Conservation (phyloP, 2,888 invertebrate species). For the Agonum fuliginosum region DNA sequence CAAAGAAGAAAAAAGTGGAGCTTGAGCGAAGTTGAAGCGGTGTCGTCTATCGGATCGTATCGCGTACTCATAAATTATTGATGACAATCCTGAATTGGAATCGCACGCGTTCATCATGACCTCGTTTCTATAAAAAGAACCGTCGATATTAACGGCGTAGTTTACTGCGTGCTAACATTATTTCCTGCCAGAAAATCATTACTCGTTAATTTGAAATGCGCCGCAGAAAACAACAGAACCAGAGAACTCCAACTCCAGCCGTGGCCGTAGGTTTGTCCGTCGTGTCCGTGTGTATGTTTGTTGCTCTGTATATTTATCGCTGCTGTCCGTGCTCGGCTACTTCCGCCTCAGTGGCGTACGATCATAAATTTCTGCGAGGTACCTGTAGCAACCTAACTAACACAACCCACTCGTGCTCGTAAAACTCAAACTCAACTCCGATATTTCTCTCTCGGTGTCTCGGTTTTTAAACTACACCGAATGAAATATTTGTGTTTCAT, state of each 20-base stretch:
- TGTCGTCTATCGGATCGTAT: slow-evolving; percentile 33
- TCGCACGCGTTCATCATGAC: slow-evolving; percentile 53
- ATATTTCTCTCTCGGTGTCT: slow-evolving; percentile 15
- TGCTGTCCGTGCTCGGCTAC: slow-evolving; percentile 33
- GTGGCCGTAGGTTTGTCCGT: neutral
- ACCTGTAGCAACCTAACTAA: slow-evolving; percentile 26
- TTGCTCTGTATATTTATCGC: slow-evolving; percentile 49
- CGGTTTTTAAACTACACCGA: slow-evolving; percentile 19
- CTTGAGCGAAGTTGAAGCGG: neutral
- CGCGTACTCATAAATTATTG: slow-evolving; percentile 55
- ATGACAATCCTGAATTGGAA: slow-evolving; percentile 57
- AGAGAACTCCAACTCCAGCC: neutral
- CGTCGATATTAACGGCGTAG: slow-evolving; percentile 59
- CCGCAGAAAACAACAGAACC: slow-evolving; percentile 35
- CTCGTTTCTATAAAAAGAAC: slow-evolving; percentile 60
- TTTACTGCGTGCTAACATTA: slow-evolving; percentile 59
- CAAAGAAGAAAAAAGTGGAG: slow-evolving; percentile 19
- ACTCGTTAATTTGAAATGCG: slow-evolving; percentile 51
- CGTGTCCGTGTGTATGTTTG: slow-evolving; percentile 26
- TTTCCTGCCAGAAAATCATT: slow-evolving; percentile 59
- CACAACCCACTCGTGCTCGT: slow-evolving; percentile 14
- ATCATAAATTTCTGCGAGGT: slow-evolving; percentile 34
- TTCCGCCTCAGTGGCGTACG: slow-evolving; percentile 32
- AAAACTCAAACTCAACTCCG: slow-evolving; percentile 32
- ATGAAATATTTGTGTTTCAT: slow-evolving; percentile 23